Percentiles rank a stretch among this genome's conserved stretches.
These are phyloP conservation scores for Vandiemenella viatica DNA, from an alignment of 2,888 invertebrate species.

Conservation along the genomic window DNA sequence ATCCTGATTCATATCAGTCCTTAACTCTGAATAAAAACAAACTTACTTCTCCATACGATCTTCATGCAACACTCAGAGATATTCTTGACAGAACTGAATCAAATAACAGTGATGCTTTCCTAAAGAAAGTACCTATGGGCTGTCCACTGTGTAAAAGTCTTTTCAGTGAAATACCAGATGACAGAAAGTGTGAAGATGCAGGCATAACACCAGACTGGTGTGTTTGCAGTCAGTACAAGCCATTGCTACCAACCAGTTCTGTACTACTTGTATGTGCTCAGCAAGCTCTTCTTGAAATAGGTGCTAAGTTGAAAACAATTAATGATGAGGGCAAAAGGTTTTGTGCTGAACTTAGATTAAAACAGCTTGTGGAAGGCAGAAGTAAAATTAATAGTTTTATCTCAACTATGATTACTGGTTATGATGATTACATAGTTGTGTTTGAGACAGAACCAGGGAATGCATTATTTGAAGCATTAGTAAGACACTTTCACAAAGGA, in stretches of 20 bases:
- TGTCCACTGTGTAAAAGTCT: conserved; percentile 56
- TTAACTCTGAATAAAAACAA: conserved; percentile 45
- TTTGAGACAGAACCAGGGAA: conserved; percentile 52
- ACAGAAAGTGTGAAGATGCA: conserved; percentile 51
- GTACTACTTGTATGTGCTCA: conserved; percentile 37
- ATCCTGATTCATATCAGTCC: conserved; percentile 38
- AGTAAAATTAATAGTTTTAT: conserved; percentile 25
- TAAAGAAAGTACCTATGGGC: too few species aligned
- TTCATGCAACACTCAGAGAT: conserved; percentile 54
- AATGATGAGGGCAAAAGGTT: conserved; percentile 19
- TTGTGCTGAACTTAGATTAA: conserved; percentile 38
- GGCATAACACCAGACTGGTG: conserved; percentile 61
- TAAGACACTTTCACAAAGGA: conserved; percentile 25
- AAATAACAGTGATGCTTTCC: conserved; percentile 29
- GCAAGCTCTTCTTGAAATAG: conserved; percentile 32
- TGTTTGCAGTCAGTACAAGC: conserved; percentile 47
- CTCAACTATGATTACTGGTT: conserved; percentile 15
- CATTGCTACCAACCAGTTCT: conserved; percentile 28
- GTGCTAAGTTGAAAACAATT: conserved; percentile 22
- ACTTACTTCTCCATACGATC: conserved; percentile 58
- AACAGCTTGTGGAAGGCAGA: conserved; percentile 34
- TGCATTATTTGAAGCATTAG: conserved; percentile 54
- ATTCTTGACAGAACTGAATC: conserved; percentile 31
- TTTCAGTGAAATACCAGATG: conserved; percentile 38
- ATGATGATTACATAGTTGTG: conserved; percentile 45